A percentile compares a stretch with the other conserved stretches of the same genome.
phyloP scores from a whole-genome alignment of 2,113 vertebrate species.

The Tetrao urogallus region DNA sequence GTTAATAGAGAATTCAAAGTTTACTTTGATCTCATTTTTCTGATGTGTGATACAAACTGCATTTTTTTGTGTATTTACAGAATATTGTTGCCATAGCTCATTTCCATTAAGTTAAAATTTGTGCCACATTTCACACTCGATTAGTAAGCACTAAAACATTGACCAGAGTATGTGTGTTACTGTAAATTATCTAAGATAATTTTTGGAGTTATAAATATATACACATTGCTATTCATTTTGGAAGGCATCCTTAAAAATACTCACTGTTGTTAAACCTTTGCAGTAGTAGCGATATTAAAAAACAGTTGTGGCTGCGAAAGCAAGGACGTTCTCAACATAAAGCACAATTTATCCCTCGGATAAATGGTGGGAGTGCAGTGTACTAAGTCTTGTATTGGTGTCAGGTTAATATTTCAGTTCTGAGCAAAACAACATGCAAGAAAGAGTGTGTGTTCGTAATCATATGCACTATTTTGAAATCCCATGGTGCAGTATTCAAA shows the following conservation, averaged over 20 bases:
- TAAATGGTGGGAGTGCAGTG: not conserved
- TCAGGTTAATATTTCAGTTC: constrained; percentile 28
- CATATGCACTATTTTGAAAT: constrained; percentile 18
- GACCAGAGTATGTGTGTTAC: not conserved
- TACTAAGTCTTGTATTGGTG: not conserved
- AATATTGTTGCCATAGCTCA: constrained; percentile 17
- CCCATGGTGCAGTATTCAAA: constrained; percentile 16
- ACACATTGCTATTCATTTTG: not conserved
- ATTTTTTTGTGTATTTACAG: not conserved
- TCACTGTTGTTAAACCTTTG: constrained; percentile 39
- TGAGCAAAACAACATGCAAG: not conserved
- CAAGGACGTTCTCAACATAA: not conserved
- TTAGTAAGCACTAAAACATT: constrained; percentile 16
- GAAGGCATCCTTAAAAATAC: constrained; percentile 22
- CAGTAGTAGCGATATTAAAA: not conserved
- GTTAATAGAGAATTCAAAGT: constrained; percentile 46
- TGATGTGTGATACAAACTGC: constrained; percentile 22
- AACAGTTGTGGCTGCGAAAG: not conserved
- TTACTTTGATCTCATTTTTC: constrained; percentile 69
- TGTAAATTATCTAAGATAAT: not conserved
- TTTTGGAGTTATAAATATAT: constrained; percentile 4
- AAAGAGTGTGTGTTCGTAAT: constrained; percentile 10
- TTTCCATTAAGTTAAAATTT: constrained; percentile 32
- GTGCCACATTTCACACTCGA: constrained; percentile 10
- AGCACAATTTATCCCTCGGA: not conserved